Percentiles rank a stretch among this genome's conserved stretches.
Evolutionary conservation across 2,797 vertebrate species (phyloP).

Genomic region (Argentina silus): DNA sequence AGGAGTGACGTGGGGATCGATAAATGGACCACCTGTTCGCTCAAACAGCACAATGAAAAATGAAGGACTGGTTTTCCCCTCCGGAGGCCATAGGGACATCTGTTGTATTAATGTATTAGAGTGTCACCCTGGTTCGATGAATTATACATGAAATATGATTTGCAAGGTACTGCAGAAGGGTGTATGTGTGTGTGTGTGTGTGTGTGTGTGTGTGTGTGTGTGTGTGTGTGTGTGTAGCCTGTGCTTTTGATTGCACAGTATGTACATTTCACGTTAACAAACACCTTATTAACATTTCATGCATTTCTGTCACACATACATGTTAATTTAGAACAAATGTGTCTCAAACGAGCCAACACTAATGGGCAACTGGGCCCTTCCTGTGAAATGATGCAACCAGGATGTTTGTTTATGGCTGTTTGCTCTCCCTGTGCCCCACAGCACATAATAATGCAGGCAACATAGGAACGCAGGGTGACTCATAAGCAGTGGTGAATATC

Average conservation of each 20-base stretch:
- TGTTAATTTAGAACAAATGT: conserved; percentile 20
- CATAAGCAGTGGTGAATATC: neutral
- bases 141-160: conserved; percentile 80
- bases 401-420: conserved; percentile 2
- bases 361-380: neutral
- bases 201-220: conserved; percentile 43
- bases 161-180: conserved; percentile 54
- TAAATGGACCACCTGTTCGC: conserved; percentile 77
- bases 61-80: conserved; percentile 67
- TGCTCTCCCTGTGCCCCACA: neutral
- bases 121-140: conserved; percentile 79
- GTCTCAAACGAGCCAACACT: conserved; percentile 24
- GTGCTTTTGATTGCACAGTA: conserved; percentile 11
- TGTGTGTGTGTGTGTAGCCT: conserved; percentile 20
- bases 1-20: conserved; percentile 68
- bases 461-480: neutral
- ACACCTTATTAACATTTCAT: conserved; percentile 30
- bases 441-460: neutral
- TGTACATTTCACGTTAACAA: conserved; percentile 26
- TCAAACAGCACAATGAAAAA: conserved; percentile 74
- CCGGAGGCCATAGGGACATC: conserved; percentile 73
- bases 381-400: conserved; percentile 10
- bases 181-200: conserved; percentile 38
- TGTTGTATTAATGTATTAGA: conserved; percentile 83
- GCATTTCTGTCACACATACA: conserved; percentile 18